Evolutionary conservation across 2,113 vertebrate species (phyloP).

Genomic region (Macaca fascicularis): T2T-MFA8v1.1 NC_088380.1:67271001-67271500

Average conservation of each 20-base stretch:
- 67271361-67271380: not conserved
- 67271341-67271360: not conserved
- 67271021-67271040: slow-evolving; percentile 36
- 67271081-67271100: slow-evolving; percentile 74
- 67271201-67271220: not conserved
- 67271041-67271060: slow-evolving; percentile 68
- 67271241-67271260: not conserved
- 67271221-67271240: not conserved
- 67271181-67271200: slow-evolving; percentile 36
- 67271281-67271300: not conserved
- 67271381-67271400: not conserved
- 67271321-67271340: not conserved
- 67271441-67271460: not conserved
- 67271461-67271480: not conserved
- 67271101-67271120: slow-evolving; percentile 70
- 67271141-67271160: slow-evolving; percentile 1
- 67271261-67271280: not conserved
- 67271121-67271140: slow-evolving; percentile 67
- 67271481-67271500: not conserved
- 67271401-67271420: not conserved
- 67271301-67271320: not conserved
- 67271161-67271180: slow-evolving; percentile 61
- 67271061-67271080: slow-evolving; percentile 76
- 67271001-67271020: slow-evolving; percentile 78
- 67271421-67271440: not conserved